Evolutionary conservation across 2,113 vertebrate species (phyloP).

Genomic region (Mionectes macconnelli): DNA sequence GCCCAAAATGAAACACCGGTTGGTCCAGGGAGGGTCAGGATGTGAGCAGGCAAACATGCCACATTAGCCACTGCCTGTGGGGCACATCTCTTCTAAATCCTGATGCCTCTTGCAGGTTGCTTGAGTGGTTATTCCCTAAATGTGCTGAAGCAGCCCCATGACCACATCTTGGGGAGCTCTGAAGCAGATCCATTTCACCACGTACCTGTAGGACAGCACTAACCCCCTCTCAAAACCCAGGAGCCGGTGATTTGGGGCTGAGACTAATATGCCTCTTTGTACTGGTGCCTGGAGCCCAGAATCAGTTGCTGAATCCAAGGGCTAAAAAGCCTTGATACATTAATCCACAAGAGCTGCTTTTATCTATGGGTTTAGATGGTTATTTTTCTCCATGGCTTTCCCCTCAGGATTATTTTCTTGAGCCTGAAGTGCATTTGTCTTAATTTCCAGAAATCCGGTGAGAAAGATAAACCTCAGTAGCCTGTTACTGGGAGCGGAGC

Average conservation of each 20-base stretch:
- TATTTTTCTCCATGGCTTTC: slow-evolving; percentile 46
- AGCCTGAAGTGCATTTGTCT: slow-evolving; percentile 59
- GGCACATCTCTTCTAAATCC: neutral
- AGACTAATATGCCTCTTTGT: neutral
- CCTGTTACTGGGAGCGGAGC: neutral
- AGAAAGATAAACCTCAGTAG: slow-evolving; percentile 44
- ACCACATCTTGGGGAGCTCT: neutral
- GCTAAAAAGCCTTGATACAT: slow-evolving; percentile 33
- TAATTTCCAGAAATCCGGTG: slow-evolving; percentile 44
- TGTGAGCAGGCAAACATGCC: neutral
- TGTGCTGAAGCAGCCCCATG: neutral
- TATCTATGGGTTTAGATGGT: slow-evolving; percentile 39
- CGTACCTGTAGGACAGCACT: neutral
- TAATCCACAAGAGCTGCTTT: slow-evolving; percentile 46
- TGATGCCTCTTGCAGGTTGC: neutral
- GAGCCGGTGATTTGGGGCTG: neutral
- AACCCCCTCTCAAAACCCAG: neutral
- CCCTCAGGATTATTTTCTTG: slow-evolving; percentile 63
- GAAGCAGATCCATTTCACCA: neutral
- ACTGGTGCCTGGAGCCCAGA: neutral
- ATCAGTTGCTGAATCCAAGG: slow-evolving; percentile 29
- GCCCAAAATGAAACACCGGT: neutral
- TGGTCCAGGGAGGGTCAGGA: neutral
- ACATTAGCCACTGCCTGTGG: neutral
- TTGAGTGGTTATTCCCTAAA: neutral